Base-by-base conservation (phyloP, 2,888 invertebrate species). In the Germaria angustata region DNA sequence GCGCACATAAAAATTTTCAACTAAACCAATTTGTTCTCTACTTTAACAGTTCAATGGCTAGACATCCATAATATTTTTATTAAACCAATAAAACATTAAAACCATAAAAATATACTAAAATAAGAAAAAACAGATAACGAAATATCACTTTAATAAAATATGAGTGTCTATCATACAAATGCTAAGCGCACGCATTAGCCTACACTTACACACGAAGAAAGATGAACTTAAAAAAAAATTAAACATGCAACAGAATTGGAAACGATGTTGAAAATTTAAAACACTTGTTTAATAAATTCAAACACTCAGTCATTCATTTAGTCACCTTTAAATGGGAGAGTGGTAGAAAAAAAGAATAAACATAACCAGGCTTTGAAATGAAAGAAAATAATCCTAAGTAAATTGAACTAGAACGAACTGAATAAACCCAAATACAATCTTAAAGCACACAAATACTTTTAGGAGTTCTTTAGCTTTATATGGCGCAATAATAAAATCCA, bases 71-170 rank as follows among this genome's bases (percentile, higher is more conserved):
- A 39, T 55, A 22, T 44, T 15, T 57, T 39, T 49, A 61, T 49
- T 36, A 11, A 61, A 49, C 24, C 36, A 7, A 72, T 61, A 61
- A 49, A 41, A 15, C n/a, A 20, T 4, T 13, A 61, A 49, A 71
- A 51, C 44, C 22, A 66, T 46, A 66, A 66, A 65, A 49, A 5
- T 5, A 17, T n/a, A 65, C 13, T 17, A 55, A 55, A 36, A 39
- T 8, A 32, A 51, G 17, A 61, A 51, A 2, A 24, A 24, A 36
- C 11, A 78, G 57, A 63, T 68, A 59, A 65, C 49, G 59, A 66
- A 71, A 66, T 78, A 81, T 77, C 80, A 66, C 71, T 69, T 49
- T 46, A 75, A 81, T 66, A 78, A 71, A 81, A 79, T 75, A 79
- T 83, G 77, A 77, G 15, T 66, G 39, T 59, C 24, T 55, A 32